phyloP scores from a whole-genome alignment of 2,797 vertebrate species.

The Vipera latastei region DNA sequence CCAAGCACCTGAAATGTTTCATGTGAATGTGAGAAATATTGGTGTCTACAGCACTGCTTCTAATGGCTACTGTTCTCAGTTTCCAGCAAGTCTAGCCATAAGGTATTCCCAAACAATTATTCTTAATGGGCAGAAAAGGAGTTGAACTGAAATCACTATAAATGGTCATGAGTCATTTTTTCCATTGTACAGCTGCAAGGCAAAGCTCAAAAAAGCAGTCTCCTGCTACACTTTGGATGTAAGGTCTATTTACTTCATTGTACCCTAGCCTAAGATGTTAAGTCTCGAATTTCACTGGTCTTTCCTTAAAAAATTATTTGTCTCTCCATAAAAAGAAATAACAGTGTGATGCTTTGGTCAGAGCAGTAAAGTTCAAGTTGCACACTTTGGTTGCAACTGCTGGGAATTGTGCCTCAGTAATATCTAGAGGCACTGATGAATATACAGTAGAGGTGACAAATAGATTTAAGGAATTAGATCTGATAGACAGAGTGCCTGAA shows the following conservation, averaged over 20 bases:
- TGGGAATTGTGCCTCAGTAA: background rate
- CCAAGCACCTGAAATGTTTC: constrained; percentile 14
- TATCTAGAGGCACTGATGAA: background rate
- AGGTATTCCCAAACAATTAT: constrained; percentile 11
- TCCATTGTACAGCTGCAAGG: background rate
- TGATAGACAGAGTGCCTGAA: too few relatives aligned
- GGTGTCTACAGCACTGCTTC: background rate
- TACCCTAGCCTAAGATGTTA: background rate
- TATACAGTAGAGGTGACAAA: too few relatives aligned
- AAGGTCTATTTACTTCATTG: background rate
- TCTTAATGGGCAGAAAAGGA: constrained; percentile 6
- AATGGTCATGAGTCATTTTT: background rate
- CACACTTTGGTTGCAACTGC: background rate
- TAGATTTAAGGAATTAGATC: too few relatives aligned
- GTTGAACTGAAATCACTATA: constrained; percentile 3
- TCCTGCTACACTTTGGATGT: background rate
- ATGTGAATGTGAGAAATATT: constrained; percentile 11
- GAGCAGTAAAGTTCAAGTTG: background rate
- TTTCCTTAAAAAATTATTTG: background rate
- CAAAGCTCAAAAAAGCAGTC: background rate
- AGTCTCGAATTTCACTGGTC: fast-evolving
- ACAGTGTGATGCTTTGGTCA: background rate
- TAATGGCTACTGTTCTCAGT: constrained; percentile 12
- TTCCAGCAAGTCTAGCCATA: constrained; percentile 18
- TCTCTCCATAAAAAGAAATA: background rate